Percentiles rank a stretch among this genome's conserved stretches.
Conservation (phyloP, 2,888 invertebrate genomes). For the Tenthredo mesomela region DNA sequence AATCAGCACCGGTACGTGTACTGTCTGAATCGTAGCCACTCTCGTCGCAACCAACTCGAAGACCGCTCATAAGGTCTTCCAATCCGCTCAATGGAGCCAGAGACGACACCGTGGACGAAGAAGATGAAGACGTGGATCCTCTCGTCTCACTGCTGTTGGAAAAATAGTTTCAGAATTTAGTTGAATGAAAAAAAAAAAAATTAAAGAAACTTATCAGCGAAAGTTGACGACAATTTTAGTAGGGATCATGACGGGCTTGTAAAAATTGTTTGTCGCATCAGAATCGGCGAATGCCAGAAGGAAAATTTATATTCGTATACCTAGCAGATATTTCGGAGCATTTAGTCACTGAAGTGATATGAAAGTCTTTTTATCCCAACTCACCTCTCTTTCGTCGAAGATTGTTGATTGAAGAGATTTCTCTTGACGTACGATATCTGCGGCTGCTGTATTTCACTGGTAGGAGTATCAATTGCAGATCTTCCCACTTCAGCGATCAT, state of each 20-base stretch:
- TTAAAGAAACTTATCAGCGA: no score
- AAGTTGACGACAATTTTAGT: not conserved
- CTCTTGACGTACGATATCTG: constrained; percentile 67
- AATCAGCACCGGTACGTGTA: constrained; percentile 79
- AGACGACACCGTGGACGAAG: constrained; percentile 12
- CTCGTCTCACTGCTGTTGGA: constrained; percentile 2
- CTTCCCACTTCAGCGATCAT: constrained; percentile 55
- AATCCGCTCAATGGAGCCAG: constrained; percentile 59
- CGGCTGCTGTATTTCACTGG: constrained; percentile 69
- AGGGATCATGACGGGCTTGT: not conserved
- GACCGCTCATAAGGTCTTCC: constrained; percentile 73
- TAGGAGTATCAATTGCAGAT: not conserved
- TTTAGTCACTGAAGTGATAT: not conserved
- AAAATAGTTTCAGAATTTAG: not conserved
- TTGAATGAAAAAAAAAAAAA: not conserved
- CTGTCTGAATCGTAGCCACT: constrained; percentile 83
- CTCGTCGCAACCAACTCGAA: constrained; percentile 79
- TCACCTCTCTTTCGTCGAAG: constrained; percentile 66
- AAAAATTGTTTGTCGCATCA: not conserved
- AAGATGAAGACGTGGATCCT: constrained; percentile 61
- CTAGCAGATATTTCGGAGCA: no score
- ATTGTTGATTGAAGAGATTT: constrained; percentile 66
- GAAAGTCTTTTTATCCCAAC: not conserved
- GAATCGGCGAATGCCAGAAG: not conserved
- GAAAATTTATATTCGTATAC: no score